phyloP scores from a whole-genome alignment of 2,888 invertebrate species.

The Frankliniella fusca region DNA sequence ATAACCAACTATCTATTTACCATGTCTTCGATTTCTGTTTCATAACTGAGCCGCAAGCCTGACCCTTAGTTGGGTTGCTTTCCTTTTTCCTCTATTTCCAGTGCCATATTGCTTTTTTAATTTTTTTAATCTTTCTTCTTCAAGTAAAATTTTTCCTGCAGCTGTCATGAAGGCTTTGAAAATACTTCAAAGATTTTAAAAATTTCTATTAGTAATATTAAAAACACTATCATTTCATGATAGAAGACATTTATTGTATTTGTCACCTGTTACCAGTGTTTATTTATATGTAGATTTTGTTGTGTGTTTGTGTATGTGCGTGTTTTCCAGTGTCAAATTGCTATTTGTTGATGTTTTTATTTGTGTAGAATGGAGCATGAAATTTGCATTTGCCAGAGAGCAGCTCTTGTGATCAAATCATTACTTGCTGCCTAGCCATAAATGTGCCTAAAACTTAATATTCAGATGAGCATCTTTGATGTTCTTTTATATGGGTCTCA shows the following conservation, averaged over 20 bases:
- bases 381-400: slow-evolving; percentile 23
- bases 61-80: slow-evolving; percentile 28
- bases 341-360: slow-evolving; percentile 17
- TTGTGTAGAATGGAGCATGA: slow-evolving; percentile 22
- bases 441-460: neutral
- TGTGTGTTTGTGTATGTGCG: slow-evolving; percentile 28
- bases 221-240: neutral
- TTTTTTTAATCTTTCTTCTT: neutral
- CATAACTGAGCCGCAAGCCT: neutral
- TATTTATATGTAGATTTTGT: slow-evolving; percentile 29
- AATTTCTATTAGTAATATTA: slow-evolving; percentile 37
- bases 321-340: slow-evolving; percentile 26
- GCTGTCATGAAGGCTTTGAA: slow-evolving; percentile 36
- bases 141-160: slow-evolving; percentile 28
- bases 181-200: slow-evolving; percentile 36
- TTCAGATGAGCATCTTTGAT: neutral
- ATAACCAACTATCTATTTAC: slow-evolving; percentile 31
- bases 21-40: neutral
- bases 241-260: slow-evolving; percentile 20
- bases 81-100: slow-evolving; percentile 36
- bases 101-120: slow-evolving; percentile 28
- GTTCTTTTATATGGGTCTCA: neutral
- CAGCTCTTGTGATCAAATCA: slow-evolving; percentile 24
- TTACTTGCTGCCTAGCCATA: slow-evolving; percentile 9
- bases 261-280: slow-evolving; percentile 19